Conservation (phyloP, 2,113 vertebrate species). For the Prietella phreatophila region DNA sequence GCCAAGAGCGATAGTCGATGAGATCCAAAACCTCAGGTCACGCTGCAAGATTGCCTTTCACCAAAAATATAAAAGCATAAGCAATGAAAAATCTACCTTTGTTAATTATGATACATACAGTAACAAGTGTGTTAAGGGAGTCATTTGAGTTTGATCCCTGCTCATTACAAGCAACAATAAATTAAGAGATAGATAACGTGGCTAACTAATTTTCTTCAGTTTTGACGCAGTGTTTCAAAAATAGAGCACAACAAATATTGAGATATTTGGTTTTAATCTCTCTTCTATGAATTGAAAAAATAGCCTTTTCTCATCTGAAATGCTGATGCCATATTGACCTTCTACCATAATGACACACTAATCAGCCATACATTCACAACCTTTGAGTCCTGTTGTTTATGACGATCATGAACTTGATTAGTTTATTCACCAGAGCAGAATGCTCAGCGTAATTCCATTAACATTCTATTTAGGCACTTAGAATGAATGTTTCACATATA, state of each 20-base stretch:
- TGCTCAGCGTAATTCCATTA: conserved; percentile 59
- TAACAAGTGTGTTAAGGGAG: conserved; percentile 29
- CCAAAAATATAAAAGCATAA: not conserved
- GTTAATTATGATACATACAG: conserved; percentile 33
- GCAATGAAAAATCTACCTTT: conserved; percentile 4
- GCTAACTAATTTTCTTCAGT: conserved; percentile 25
- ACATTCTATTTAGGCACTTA: conserved; percentile 90
- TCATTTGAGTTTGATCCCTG: conserved; percentile 11
- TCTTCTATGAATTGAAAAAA: conserved; percentile 73
- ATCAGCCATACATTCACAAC: conserved; percentile 84
- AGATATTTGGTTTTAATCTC: conserved; percentile 48
- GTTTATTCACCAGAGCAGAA: conserved; percentile 76
- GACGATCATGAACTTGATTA: conserved; percentile 77
- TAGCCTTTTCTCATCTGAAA: conserved; percentile 62
- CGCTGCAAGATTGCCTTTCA: not conserved
- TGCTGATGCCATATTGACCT: conserved; percentile 59
- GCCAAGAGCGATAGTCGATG: not conserved
- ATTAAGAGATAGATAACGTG: conserved; percentile 30
- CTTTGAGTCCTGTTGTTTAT: conserved; percentile 74
- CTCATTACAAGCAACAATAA: conserved; percentile 43
- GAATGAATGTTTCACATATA: conserved; percentile 83
- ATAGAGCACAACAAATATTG: conserved; percentile 50
- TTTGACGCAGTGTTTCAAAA: conserved; percentile 42
- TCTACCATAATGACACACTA: conserved; percentile 62
- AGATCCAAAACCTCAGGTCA: conserved; percentile 1